Conservation (phyloP, 2,797 vertebrate genomes). For the Loris lydekkerianus region DNA sequence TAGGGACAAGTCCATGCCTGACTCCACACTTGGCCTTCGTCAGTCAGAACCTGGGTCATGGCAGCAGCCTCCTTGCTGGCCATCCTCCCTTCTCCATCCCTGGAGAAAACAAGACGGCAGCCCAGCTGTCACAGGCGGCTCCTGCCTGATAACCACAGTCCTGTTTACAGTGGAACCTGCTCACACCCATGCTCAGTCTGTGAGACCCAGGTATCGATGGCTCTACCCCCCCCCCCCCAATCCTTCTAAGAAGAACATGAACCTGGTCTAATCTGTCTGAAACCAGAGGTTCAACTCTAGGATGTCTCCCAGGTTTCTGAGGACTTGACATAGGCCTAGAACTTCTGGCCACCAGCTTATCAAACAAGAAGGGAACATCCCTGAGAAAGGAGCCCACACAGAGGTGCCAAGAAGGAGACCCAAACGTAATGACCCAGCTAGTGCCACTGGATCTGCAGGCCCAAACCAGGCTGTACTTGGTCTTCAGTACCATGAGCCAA, state of each 20-base stretch:
- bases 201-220: too few relatives aligned
- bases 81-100: not conserved
- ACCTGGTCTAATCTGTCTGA: not conserved
- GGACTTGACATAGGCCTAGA: not conserved
- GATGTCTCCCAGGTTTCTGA: not conserved
- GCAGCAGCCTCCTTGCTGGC: not conserved
- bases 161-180: not conserved
- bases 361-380: not conserved
- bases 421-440: not conserved
- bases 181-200: not conserved
- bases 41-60: accelerated
- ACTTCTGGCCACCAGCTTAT: not conserved
- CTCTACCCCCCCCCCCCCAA: not conserved
- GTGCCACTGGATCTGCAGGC: not conserved
- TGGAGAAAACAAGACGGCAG: not conserved
- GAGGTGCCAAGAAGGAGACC: not conserved
- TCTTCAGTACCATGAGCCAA: not conserved
- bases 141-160: too few relatives aligned
- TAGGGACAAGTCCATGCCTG: not conserved
- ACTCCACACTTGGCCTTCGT: not conserved
- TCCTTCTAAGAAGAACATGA: not conserved
- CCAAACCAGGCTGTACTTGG: not conserved
- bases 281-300: not conserved
- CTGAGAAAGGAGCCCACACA: not conserved
- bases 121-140: not conserved